phyloP scores from a whole-genome alignment of 2,113 vertebrate species.

The Recurvirostra avosetta region DNA sequence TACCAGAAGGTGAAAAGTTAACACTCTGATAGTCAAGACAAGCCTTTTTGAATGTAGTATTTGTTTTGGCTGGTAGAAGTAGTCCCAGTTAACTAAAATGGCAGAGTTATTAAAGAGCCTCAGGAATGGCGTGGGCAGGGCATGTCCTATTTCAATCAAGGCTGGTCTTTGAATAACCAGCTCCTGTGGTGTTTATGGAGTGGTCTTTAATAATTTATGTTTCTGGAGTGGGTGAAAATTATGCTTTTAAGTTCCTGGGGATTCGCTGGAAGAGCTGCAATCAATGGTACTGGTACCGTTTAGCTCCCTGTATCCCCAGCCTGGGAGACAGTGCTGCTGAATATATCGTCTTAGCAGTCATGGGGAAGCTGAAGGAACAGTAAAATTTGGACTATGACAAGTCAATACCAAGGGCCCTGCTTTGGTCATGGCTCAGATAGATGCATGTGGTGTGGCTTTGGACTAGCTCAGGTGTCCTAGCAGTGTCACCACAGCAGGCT shows the following conservation, averaged over 20 bases:
- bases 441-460: neutral
- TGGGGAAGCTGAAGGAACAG: neutral
- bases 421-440: neutral
- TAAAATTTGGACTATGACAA: neutral
- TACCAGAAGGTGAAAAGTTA: neutral
- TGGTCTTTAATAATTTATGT: neutral
- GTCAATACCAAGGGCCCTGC: neutral
- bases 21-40: slow-evolving; percentile 3
- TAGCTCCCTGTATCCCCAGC: neutral
- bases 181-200: neutral
- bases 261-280: neutral
- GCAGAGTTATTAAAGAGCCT: neutral
- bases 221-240: neutral
- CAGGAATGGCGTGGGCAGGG: neutral
- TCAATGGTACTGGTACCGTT: accelerated
- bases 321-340: neutral
- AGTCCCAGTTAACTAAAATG: slow-evolving; percentile 10
- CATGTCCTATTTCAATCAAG: neutral
- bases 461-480: neutral
- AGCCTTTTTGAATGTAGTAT: neutral
- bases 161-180: neutral
- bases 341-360: neutral
- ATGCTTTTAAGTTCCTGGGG: neutral
- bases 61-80: slow-evolving; percentile 50
- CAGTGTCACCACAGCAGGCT: neutral